Base-by-base conservation (phyloP, 2,113 vertebrate genomes). In the Podocnemis expansa region DNA sequence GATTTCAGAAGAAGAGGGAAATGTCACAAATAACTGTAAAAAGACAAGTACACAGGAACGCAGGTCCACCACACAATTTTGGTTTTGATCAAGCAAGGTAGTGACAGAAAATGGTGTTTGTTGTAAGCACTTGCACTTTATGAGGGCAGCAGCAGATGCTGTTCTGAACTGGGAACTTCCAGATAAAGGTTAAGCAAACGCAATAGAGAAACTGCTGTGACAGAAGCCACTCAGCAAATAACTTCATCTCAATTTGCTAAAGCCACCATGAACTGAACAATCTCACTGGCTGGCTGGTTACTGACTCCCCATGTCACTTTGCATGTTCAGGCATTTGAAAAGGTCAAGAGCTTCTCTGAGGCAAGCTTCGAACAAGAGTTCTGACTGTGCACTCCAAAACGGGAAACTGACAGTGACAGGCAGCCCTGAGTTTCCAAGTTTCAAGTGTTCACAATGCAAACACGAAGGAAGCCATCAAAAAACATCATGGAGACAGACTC, bases 401-500 rank as follows among this genome's bases (percentile, higher is more conserved):
- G 67, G 0, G 80, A 82, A 56, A 63, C 92, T 5, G 6, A 49
- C 24, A 1, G 1, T 47, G 47, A 47, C 56, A 63, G 51, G 67
- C 73, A 78, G 63, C 4, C 1, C 54, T 96, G 94, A 96, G 24
- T 87, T 92, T 25, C 73, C 97, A 96, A 84, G 47, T 4, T 83
- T 58, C 55, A 95, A 55, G 85, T 70, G 96, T n/a, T 91, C 2
- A 1, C 81, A 88, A 78, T 0, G 0, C 1, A 1, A 55, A 80
- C 22, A 73, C 1, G 8, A 29, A 41, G 9, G 52, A 2, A 25
- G 51, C 10, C 81, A 79, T 19, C 27, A 19, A 80, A 54, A n/a
- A 86, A 96, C 94, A 92, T 96, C 95, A 96, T 96, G 95, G 93
- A 93, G 79, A 43, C 11, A 1, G 13, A 49, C 83, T 82, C 80